Percentiles rank a stretch among this genome's conserved stretches.
Conservation (phyloP, 2,888 invertebrate genomes). For the Cephonodes hylas region DNA sequence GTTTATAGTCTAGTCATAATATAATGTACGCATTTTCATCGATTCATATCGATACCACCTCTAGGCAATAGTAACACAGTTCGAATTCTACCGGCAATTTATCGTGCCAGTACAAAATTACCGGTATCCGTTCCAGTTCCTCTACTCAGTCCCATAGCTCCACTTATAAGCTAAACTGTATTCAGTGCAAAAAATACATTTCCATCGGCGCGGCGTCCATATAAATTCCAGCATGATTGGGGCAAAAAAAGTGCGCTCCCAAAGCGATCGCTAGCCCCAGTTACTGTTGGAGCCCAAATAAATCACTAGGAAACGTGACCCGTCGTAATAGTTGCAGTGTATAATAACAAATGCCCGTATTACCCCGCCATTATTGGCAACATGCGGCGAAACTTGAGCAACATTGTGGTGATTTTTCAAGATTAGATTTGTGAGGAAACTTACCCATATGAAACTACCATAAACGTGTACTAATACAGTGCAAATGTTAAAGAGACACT, state of each 20-base stretch:
- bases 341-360: constrained; percentile 8
- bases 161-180: too few relatives aligned
- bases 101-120: too few relatives aligned
- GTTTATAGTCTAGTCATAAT: too few relatives aligned
- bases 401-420: background rate
- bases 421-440: background rate
- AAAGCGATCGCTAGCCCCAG: background rate
- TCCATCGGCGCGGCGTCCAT: background rate
- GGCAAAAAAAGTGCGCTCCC: background rate
- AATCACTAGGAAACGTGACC: constrained; percentile 6
- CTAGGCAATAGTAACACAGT: too few relatives aligned
- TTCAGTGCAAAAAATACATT: background rate
- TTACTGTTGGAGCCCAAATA: background rate
- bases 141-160: too few relatives aligned
- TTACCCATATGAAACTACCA: background rate
- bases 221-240: background rate
- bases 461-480: too few relatives aligned
- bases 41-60: too few relatives aligned
- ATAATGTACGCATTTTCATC: too few relatives aligned
- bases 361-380: constrained; percentile 2
- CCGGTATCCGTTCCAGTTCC: too few relatives aligned
- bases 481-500: too few relatives aligned
- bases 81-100: too few relatives aligned
- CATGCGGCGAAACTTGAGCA: constrained; percentile 1
- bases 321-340: constrained; percentile 6